Evolutionary conservation across 2,888 invertebrate species (phyloP), one percentile per base, ranked within the genome.

Genomic region (Pyrrhosoma nymphula): DNA sequence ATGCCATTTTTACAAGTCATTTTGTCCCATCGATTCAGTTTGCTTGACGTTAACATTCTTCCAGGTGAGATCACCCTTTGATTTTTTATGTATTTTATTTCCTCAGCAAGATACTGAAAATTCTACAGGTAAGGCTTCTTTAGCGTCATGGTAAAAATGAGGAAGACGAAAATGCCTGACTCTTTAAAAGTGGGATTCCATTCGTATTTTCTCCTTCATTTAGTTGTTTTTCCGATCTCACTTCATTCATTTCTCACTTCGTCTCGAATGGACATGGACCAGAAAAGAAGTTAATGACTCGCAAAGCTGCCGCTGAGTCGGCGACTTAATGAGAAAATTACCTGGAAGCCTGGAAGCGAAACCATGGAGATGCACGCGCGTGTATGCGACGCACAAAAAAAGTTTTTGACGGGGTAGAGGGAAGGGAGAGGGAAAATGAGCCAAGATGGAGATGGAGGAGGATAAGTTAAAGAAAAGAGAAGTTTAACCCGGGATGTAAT

Each of bases 401-500:
- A 60, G 60, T 60, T 47, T 47, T 4, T 4, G 47, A 47, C 8
- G 47, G 47, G 8, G 47, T n/a, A n/a, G n/a, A n/a, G n/a, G n/a
- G n/a, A 56, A 60, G 60, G 12, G 60, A 20, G 60, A 18, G 47
- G 12, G 60, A 20, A 12, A 60, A 12, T 3, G 4, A 0, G 69
- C 3, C 3, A 12, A 26, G 69, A 69, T n/a, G 47, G 26, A 23
- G 69, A 10, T 10, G 69, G 26, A n/a, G 69, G 23, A 3, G 69
- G 69, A n/a, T 4, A 69, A 6, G 60, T 60, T 12, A 26, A 69
- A n/a, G 26, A n/a, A 69, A n/a, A 69, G 69, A 8, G n/a, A 69
- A 69, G 82, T 35, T 82, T 82, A 82, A 82, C 82, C 16, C 82
- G 82, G 35, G 82, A 82, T 35, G 82, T 82, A 82, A 82, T 82